These are phyloP conservation scores for Halisarca cf. caerulea DNA, from an alignment of 37 sponge, comb jelly and placozoan species.

Conservation along the genomic window DNA sequence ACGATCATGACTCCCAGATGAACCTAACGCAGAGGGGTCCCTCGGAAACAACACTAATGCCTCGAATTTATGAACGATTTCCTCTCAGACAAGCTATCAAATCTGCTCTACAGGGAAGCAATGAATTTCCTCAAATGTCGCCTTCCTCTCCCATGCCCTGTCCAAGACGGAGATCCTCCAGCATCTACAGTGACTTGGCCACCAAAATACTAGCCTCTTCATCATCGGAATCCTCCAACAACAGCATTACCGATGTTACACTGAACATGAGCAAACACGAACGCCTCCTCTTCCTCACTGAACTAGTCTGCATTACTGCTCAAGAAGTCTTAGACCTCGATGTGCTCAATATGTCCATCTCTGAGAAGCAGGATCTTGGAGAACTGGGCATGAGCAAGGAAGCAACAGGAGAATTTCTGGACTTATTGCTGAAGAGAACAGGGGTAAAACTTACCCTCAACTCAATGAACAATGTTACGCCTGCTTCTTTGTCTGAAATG, in stretches of 20 bases:
- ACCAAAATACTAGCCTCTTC: neutral
- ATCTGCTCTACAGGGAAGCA: too few species aligned
- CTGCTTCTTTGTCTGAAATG: neutral
- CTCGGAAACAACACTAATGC: neutral
- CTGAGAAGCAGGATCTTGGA: neutral
- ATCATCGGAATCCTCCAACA: constrained; percentile 9
- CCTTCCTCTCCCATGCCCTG: constrained; percentile 16
- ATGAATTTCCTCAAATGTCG: neutral
- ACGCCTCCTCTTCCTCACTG: neutral
- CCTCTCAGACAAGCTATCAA: constrained; percentile 27
- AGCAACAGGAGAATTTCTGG: neutral
- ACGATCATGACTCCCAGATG: neutral
- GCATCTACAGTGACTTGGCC: constrained; percentile 14
- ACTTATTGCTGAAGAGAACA: neutral
- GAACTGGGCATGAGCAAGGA: neutral
- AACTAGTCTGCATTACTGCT: constrained; percentile 6
- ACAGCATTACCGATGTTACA: constrained; percentile 9
- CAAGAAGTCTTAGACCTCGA: constrained; percentile 12
- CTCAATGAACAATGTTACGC: neutral
- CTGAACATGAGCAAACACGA: neutral
- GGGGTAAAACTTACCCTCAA: neutral
- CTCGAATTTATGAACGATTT: constrained; percentile 22
- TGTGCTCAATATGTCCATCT: constrained; percentile 9
- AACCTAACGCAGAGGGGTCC: neutral
- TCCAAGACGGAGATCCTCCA: constrained; percentile 14